Percentiles rank a stretch among this genome's conserved stretches.
phyloP scores from a whole-genome alignment of 2,888 invertebrate genomes.

The Lutraria lutraria region DNA sequence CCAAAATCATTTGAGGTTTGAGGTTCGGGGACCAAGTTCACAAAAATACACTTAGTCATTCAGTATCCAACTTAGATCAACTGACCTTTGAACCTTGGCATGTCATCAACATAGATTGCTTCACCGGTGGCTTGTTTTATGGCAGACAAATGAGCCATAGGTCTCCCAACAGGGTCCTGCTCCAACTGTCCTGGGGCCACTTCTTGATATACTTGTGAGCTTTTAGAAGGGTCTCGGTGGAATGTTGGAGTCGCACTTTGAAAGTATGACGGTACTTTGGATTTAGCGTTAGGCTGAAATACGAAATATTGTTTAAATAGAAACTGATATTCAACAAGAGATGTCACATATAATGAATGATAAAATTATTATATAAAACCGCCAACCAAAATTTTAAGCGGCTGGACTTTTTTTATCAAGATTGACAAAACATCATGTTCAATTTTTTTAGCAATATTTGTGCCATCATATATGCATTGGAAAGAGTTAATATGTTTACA shows the following conservation, averaged over 20 bases:
- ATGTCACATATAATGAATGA: too few species aligned
- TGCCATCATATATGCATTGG: too few species aligned
- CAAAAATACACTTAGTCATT: too few species aligned
- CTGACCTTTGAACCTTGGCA: conserved; percentile 89
- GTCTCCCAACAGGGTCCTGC: conserved; percentile 93
- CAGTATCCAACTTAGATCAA: not conserved
- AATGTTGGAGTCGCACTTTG: conserved; percentile 73
- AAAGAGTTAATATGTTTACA: too few species aligned
- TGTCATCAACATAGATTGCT: conserved; percentile 96
- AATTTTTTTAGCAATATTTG: too few species aligned
- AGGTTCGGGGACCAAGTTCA: too few species aligned
- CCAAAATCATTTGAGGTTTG: too few species aligned
- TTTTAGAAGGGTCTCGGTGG: conserved; percentile 67
- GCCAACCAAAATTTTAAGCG: too few species aligned
- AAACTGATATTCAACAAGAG: not conserved
- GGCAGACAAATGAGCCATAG: conserved; percentile 93
- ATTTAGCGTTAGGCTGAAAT: conserved; percentile 55
- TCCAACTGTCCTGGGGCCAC: conserved; percentile 80
- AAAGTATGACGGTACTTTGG: conserved; percentile 70
- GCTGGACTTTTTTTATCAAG: too few species aligned
- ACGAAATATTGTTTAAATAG: not conserved
- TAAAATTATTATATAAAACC: too few species aligned
- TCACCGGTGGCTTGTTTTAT: conserved; percentile 96
- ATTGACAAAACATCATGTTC: too few species aligned
- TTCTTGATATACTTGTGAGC: conserved; percentile 87